Evolutionary conservation across 2,797 vertebrate species (phyloP).

Genomic region (Hypotaenidia philippensis): DNA sequence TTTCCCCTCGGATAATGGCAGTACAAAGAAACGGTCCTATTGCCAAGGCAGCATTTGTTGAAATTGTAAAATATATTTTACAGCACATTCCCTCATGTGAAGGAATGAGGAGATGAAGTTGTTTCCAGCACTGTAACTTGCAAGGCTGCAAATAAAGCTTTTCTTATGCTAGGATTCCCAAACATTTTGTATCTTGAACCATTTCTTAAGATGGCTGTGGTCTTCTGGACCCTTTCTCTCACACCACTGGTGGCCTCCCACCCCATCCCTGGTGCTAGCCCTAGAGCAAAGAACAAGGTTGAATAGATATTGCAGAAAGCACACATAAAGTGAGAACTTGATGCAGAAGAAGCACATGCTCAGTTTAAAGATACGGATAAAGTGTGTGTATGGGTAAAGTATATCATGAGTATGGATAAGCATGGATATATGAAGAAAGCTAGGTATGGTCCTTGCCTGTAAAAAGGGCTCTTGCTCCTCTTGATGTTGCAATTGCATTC

Average conservation of each 20-base stretch:
- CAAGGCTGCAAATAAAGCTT: conserved; percentile 35
- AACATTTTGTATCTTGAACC: neutral
- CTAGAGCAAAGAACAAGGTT: neutral
- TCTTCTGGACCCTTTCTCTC: neutral
- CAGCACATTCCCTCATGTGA: neutral
- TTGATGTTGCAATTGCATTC: neutral
- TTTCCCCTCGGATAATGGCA: conserved; percentile 24
- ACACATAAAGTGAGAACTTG: neutral
- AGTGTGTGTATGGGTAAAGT: neutral
- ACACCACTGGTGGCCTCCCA: neutral
- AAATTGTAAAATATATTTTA: conserved; percentile 62
- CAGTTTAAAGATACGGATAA: neutral
- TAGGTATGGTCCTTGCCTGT: neutral
- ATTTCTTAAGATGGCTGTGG: neutral
- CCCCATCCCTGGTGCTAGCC: neutral
- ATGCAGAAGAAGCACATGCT: neutral
- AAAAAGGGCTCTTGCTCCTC: neutral
- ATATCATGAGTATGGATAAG: neutral
- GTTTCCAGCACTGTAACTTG: conserved; percentile 27
- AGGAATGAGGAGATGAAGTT: conserved; percentile 32
- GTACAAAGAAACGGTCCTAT: conserved; percentile 18
- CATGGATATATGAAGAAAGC: neutral
- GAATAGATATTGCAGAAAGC: neutral
- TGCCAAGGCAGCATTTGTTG: conserved; percentile 54
- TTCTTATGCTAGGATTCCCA: neutral